Conservation (phyloP, 2,888 invertebrate genomes). For the Lissonota sp. region DNA sequence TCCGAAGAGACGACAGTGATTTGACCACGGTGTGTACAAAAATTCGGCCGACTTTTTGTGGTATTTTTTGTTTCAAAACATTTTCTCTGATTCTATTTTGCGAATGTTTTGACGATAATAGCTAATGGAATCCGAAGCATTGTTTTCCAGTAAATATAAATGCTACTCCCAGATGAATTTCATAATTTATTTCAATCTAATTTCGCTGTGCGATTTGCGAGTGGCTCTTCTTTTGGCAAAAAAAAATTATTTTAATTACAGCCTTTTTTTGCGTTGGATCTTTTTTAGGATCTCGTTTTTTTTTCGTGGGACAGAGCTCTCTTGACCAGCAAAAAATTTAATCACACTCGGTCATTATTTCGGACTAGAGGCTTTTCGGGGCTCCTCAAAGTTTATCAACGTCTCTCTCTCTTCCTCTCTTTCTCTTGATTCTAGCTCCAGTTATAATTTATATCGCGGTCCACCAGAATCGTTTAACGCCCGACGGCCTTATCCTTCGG, state of each 20-base stretch:
- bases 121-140: too few relatives aligned
- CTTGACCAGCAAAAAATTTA: too few relatives aligned
- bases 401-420: background rate
- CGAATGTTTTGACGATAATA: too few relatives aligned
- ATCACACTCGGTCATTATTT: conserved; percentile 45
- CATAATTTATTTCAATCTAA: too few relatives aligned
- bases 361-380: conserved; percentile 38
- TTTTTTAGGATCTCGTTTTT: background rate
- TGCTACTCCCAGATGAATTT: too few relatives aligned
- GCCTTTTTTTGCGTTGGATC: too few relatives aligned
- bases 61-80: background rate
- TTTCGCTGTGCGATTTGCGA: too few relatives aligned
- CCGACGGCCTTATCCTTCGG: conserved; percentile 64
- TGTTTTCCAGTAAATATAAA: too few relatives aligned
- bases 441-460: conserved; percentile 66
- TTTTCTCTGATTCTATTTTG: background rate
- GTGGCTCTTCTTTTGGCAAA: too few relatives aligned
- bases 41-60: background rate
- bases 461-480: conserved; percentile 58
- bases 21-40: background rate
- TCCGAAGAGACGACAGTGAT: conserved; percentile 7
- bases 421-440: conserved; percentile 20
- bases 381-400: conserved; percentile 26
- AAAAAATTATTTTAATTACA: too few relatives aligned
- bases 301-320: background rate